Evolutionary conservation across 1,140 invertebrate genomes (phyloP), one percentile per base, ranked within the genome.

Genomic region (Eumaeus atala): DNA sequence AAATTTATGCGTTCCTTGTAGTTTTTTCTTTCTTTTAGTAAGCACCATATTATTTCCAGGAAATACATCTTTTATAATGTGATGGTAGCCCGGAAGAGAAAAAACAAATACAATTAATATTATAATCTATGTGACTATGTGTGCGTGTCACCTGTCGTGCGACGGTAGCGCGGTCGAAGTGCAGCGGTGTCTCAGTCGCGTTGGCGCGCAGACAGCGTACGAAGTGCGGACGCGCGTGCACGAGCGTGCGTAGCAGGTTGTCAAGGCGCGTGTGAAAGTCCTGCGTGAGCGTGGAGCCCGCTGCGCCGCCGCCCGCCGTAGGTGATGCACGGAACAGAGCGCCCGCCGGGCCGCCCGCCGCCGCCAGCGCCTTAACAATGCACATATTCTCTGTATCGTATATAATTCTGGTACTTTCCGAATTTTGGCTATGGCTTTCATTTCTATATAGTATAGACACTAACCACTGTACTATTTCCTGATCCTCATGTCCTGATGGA

Each of bases 191-290:
- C 85, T 97, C 95, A 4, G 89, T 90, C 16, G 91, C 89, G 81
- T 97, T 97, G 66, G 95, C 95, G 70, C 96, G 92, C 51, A 98
- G 92, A 81, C 96, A 98, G 33, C 96, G 90, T 51, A 98, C 94
- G 87, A 98, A 98, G 87, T 98, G 96, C 9, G 96, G 96, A 59
- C 96, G 91, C 12, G 96, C 95, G 84, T 97, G 96, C 36, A 97
- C 95, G 59, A 98, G 80, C 21, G 96, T 97, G 58, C 96, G 90
- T 62, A 98, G 85, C 61, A 98, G 87, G 88, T 97, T 97, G 83
- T 98, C 96, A 48, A 98, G 88, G 37, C 96, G 90, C 38, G 95
- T 97, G 81, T 97, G 96, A 73, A 98, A 98, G 87, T 98, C 97
- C 89, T 97, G 95, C 34, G 96, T 97, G 37, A 98, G 89, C 8